Percentiles rank a stretch among this genome's conserved stretches.
Conservation (phyloP, 2,888 invertebrate species). For the Epinotia nisella region DNA sequence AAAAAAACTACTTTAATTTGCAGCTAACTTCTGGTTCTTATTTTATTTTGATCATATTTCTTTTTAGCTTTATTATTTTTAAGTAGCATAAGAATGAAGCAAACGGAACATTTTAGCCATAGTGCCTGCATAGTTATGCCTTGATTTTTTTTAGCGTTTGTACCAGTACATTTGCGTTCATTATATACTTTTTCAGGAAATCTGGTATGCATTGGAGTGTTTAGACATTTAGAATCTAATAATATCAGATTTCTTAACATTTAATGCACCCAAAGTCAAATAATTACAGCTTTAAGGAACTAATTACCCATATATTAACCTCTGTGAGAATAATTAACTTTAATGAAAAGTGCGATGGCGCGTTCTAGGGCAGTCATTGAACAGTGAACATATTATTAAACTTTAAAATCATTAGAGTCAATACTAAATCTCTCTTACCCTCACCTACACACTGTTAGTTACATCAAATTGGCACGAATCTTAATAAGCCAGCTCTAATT, state of each 20-base stretch:
- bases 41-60: slow-evolving; percentile 37
- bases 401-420: background rate
- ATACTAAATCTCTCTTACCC: background rate
- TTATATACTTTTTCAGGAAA: slow-evolving; percentile 29
- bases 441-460: background rate
- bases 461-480: background rate
- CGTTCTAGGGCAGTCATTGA: background rate
- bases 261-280: background rate
- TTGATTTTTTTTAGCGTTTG: slow-evolving; percentile 2
- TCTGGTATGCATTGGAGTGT: slow-evolving; percentile 21
- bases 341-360: background rate
- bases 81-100: slow-evolving; percentile 41
- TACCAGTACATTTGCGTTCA: background rate
- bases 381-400: background rate
- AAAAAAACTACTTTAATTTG: background rate
- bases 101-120: slow-evolving; percentile 33
- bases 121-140: slow-evolving; percentile 9
- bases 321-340: background rate
- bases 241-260: slow-evolving; percentile 9
- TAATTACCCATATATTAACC: background rate
- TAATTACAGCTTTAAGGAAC: background rate
- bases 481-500: no score
- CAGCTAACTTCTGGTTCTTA: background rate
- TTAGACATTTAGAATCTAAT: background rate
- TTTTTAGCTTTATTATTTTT: slow-evolving; percentile 25